Base-by-base conservation (phyloP, 2,888 invertebrate genomes). In the Notodonta dromedarius region DNA sequence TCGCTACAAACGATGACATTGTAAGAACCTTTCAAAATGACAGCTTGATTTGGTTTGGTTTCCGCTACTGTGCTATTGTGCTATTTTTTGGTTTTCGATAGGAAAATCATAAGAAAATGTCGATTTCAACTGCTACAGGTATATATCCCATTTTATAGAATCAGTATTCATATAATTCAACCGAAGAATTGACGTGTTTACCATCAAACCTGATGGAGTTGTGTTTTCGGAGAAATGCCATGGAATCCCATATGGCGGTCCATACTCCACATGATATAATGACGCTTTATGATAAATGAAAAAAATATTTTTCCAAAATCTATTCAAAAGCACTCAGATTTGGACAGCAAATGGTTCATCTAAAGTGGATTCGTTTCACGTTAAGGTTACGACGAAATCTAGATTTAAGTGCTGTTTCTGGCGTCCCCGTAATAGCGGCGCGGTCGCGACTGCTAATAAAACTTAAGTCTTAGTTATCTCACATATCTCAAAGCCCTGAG, bases 1-100 rank as follows among this genome's bases (percentile, higher is more conserved):
- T 60, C 65, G 59, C 70, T 66, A 71, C 73, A 75, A 81, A 89
- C 83, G 84, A 81, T 79, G 85, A 87, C 87, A 81, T 67, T 61
- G 66, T 74, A 87, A 87, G 83, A 86, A 88, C 89, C 91, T 90
- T 88, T 88, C 83, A 83, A 83, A 87, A 87, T 93, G 93, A 93
- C 92, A 93, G 93, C 93, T 93, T 93, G 93, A 93, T 91, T 93
- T 91, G 91, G 93, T 93, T 93, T 93, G 92, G 93, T 93, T 92
- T 93, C 93, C 92, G 92, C 93, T 90, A 90, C 92, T 93, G 93
- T 93, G 89, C 92, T 92, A 86, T 91, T 91, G 92, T 91, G 89
- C 90, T 91, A 92, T 91, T 92, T 92, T 91, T 89, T 86, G 85
- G 86, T 87, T 92, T 92, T 90, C 83, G 81, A 78, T 87, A 82